A percentile compares a stretch with the other conserved stretches of the same genome.
These are phyloP conservation scores for Phalloptychus januarius DNA, from an alignment of 2,797 vertebrate species.

Conservation along the genomic window DNA sequence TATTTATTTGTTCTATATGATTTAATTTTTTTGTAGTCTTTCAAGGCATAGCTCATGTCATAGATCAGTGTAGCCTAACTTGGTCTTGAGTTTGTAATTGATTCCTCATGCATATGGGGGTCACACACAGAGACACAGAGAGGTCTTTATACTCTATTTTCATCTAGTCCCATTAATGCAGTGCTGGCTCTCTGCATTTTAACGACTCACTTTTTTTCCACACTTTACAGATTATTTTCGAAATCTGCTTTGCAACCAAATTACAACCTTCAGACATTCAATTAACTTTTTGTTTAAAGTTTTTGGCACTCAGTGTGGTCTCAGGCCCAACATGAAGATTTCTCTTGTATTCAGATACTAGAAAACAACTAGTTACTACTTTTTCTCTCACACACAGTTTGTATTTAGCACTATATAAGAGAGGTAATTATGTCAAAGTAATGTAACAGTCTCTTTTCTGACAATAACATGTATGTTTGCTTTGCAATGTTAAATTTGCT, in stretches of 20 bases:
- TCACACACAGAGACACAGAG: neutral
- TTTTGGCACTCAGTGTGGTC: neutral
- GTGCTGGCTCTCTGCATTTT: constrained; percentile 2
- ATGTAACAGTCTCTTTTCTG: constrained; percentile 10
- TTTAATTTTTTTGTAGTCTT: neutral
- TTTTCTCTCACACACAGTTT: neutral
- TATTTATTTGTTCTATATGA: neutral
- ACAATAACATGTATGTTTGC: constrained; percentile 21
- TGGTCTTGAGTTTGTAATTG: neutral
- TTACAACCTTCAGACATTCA: neutral
- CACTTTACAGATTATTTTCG: neutral
- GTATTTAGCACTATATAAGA: constrained; percentile 30
- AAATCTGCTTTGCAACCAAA: neutral
- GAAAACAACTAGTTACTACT: neutral
- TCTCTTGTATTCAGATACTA: neutral
- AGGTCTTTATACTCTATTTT: neutral
- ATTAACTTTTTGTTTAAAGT: neutral
- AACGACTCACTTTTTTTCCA: neutral
- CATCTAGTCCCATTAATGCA: neutral
- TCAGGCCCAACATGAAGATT: neutral
- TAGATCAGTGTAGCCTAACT: neutral
- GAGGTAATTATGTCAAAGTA: constrained; percentile 43
- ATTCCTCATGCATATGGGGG: neutral
- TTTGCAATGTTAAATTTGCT: constrained; percentile 15
- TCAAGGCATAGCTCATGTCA: neutral